A percentile compares a stretch with the other conserved stretches of the same genome.
These are phyloP conservation scores for Phrynocephalus guinanensis DNA, from an alignment of 2,797 vertebrate genomes.

Conservation along the genomic window DNA sequence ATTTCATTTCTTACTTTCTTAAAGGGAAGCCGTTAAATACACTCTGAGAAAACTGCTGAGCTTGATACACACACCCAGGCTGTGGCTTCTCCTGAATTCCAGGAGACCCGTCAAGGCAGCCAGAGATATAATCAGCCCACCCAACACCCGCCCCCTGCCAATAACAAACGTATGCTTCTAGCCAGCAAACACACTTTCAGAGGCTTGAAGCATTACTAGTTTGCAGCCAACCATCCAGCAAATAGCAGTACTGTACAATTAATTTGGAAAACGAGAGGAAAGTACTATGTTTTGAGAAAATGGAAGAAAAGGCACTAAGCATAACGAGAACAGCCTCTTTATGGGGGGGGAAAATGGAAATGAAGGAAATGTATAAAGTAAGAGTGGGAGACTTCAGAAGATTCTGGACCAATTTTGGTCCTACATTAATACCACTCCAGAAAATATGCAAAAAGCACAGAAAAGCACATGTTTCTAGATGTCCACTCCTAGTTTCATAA, in stretches of 20 bases:
- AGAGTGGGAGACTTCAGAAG: not conserved
- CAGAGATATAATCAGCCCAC: not conserved
- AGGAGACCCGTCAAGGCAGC: conserved; percentile 14
- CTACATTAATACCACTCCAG: no score
- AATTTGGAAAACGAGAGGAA: conserved; percentile 25
- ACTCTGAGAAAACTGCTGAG: not conserved
- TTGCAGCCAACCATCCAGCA: not conserved
- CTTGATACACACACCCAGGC: not conserved
- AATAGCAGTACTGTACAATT: rapidly evolving
- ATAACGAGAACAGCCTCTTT: not conserved
- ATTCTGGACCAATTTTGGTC: not conserved
- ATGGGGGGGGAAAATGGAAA: not conserved
- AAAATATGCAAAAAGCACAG: no score
- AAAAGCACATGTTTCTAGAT: no score
- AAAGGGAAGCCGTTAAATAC: not conserved
- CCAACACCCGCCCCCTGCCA: conserved; percentile 20
- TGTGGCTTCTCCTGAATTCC: conserved; percentile 14
- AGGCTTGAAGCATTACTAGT: conserved; percentile 45
- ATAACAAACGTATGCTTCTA: not conserved
- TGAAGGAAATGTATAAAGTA: conserved; percentile 25
- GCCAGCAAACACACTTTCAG: conserved; percentile 56
- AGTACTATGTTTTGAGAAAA: not conserved
- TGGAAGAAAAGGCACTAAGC: not conserved
- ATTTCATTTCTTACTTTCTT: not conserved
- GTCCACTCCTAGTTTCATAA: no score